These are phyloP conservation scores for Gymnothorax reevesii DNA, from an alignment of 2,797 vertebrate genomes.

Conservation along the genomic window DNA sequence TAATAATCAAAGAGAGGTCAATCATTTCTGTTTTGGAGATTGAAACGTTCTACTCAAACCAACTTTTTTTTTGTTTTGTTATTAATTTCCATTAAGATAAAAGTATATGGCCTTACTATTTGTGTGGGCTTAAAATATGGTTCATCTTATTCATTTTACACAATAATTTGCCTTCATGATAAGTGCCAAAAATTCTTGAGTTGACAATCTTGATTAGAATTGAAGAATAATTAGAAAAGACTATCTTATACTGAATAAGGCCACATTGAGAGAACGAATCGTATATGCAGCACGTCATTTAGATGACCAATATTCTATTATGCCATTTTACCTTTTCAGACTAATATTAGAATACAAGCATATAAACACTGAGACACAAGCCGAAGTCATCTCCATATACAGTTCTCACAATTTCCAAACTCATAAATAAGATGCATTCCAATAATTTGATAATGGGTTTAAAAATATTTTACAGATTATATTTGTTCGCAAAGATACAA, in stretches of 20 bases:
- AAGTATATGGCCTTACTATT: no score
- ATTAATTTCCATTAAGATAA: no score
- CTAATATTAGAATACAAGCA: no score
- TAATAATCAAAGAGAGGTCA: no score
- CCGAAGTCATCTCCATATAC: neutral
- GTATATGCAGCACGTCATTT: neutral
- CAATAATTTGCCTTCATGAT: no score
- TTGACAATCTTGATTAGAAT: no score
- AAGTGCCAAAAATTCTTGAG: no score
- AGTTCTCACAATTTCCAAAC: neutral
- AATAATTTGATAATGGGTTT: neutral
- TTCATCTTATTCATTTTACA: no score
- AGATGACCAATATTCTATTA: neutral
- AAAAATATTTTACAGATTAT: neutral
- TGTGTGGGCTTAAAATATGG: no score
- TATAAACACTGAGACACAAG: neutral
- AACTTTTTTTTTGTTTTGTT: no score
- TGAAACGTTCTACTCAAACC: no score
- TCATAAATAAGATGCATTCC: neutral
- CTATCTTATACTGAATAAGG: neutral
- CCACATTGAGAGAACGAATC: neutral
- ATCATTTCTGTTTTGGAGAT: no score
- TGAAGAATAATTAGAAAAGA: neutral
- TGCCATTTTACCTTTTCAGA: neutral
- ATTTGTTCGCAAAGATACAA: neutral